These are phyloP conservation scores for Strigamia transsilvanica DNA, from an alignment of 2,888 invertebrate species.

Conservation along the genomic window DNA sequence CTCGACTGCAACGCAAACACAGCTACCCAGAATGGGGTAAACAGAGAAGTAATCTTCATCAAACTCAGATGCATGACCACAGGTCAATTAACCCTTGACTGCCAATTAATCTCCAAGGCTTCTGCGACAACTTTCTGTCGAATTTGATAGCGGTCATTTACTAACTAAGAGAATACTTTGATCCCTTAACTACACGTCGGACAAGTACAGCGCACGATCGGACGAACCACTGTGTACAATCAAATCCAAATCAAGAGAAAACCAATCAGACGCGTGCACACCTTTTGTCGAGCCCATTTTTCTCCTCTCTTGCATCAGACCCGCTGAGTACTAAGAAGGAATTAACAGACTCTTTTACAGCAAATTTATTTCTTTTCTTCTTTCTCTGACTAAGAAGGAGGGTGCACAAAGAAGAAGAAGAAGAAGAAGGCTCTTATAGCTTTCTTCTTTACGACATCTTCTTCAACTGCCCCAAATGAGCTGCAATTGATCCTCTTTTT, in stretches of 20 bases:
- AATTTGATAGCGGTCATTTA: background rate
- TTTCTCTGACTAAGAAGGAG: constrained; percentile 9
- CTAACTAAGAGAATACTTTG: background rate
- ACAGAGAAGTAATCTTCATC: constrained; percentile 5
- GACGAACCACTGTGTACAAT: no score
- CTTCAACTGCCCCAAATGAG: constrained; percentile 20
- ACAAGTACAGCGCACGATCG: no score
- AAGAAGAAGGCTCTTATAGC: background rate
- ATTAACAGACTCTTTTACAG: constrained; percentile 13
- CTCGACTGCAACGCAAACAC: background rate
- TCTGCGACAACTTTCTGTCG: background rate
- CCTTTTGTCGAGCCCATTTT: constrained; percentile 4
- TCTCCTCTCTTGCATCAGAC: background rate
- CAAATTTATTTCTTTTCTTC: constrained; percentile 20
- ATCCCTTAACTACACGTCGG: no score
- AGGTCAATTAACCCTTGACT: constrained; percentile 20
- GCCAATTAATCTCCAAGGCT: background rate
- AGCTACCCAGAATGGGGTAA: background rate
- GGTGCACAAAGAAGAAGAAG: background rate
- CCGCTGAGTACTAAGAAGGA: constrained; percentile 7
- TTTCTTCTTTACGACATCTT: constrained; percentile 20
- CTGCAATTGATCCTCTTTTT: constrained; percentile 17
- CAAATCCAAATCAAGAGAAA: no score
- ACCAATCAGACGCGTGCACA: background rate
- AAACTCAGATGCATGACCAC: constrained; percentile 20